Evolutionary conservation across 2,888 invertebrate species (phyloP), one percentile per base, ranked within the genome.

Genomic region (Helicoverpa assulta): DNA sequence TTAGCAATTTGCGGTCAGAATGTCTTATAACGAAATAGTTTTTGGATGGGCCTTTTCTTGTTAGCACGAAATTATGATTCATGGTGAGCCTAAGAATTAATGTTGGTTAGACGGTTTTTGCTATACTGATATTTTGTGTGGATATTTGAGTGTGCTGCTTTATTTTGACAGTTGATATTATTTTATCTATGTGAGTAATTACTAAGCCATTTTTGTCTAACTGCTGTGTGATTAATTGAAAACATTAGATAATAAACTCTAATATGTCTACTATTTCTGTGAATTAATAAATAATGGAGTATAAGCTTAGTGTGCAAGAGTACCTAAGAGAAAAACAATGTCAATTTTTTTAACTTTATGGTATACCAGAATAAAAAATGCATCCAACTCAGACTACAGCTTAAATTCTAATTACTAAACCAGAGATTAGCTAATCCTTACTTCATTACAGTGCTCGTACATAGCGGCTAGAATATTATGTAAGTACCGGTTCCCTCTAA

Each of bases 21-120:
- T 64, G 73, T 78, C 81, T 77, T 73, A 80, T 79, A 76, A 76
- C 64, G 68, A 71, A 76, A 73, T 72, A 80, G 70, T 83, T 84
- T 83, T 80, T 73, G 68, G 69, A 68, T 77, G 40, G 53, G 63
- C 67, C 55, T 73, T 74, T 73, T 67, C 76, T 70, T 67, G 66
- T 70, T 73, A 68, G 47, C 55, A 72, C 57, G 43, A 58, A 72
- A 80, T 72, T 33, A 82, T 80, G 80, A 81, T 80, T 74, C 67
- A 81, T 73, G 10, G 29, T 18, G 3, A 47, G 53, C 51, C 18
- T 10, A 21, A 57, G 47, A 52, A 76, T 63, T 60, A 56, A 76
- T 70, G 47, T 40, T 37, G 14, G 33, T 10, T 33, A 16, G 62
- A 55, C 62, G 10, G 33, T 29, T 16, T 47, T 47, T 6, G 16